Percentiles rank a stretch among this genome's conserved stretches.
These are phyloP conservation scores for Pyxicephalus adspersus DNA, from an alignment of 2,113 vertebrate species.

Conservation along the genomic window DNA sequence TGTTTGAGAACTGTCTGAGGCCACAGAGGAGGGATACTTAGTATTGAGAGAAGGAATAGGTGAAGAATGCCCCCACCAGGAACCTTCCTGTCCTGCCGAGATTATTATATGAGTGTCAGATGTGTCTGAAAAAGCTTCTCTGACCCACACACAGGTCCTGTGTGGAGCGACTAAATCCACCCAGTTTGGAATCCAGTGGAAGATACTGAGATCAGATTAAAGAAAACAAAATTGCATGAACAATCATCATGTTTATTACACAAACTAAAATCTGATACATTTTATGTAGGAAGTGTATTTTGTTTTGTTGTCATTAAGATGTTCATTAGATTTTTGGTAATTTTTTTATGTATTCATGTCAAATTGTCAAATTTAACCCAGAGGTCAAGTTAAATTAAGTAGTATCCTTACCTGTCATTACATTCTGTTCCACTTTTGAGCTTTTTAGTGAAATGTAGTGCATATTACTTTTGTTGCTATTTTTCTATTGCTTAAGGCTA, in stretches of 20 bases:
- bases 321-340: neutral
- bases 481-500: too few species aligned
- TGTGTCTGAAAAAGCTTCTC: conserved; percentile 44
- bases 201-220: conserved; percentile 8
- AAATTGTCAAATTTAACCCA: neutral
- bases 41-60: conserved; percentile 36
- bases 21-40: conserved; percentile 60
- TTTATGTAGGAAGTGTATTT: neutral
- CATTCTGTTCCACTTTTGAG: neutral
- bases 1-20: conserved; percentile 77
- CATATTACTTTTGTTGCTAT: too few species aligned
- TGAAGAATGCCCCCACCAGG: conserved; percentile 58
- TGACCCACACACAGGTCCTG: conserved; percentile 48
- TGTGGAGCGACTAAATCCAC: conserved; percentile 45
- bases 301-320: too few species aligned
- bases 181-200: neutral
- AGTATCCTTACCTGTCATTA: conserved; percentile 1
- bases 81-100: conserved; percentile 64
- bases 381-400: neutral
- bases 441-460: too few species aligned
- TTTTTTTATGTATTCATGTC: neutral
- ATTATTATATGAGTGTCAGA: conserved; percentile 58
- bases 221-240: neutral
- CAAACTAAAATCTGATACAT: neutral
- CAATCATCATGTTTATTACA: neutral